Percentiles rank a stretch among this genome's conserved stretches.
Evolutionary conservation across 2,888 invertebrate genomes (phyloP).

Genomic region (Leptinotarsa tumamoca): DNA sequence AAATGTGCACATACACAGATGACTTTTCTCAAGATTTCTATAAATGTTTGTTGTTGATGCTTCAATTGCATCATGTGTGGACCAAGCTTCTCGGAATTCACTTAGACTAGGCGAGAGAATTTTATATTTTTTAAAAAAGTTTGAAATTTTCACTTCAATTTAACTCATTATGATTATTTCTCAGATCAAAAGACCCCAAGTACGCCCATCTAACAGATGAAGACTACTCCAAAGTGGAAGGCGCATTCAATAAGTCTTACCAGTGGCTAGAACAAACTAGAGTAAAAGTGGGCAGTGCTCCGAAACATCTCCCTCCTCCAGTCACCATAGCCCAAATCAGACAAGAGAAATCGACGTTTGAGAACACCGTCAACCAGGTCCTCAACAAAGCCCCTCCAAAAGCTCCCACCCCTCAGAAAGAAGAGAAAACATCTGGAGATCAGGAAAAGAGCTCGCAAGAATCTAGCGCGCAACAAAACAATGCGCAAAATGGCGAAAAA

Average conservation of each 20-base stretch:
- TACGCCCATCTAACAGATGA: conserved; percentile 85
- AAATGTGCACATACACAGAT: no score
- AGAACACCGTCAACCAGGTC: conserved; percentile 76
- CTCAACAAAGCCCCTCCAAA: conserved; percentile 94
- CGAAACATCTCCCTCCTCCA: conserved; percentile 80
- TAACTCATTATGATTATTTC: conserved; percentile 30
- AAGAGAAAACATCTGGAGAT: conserved; percentile 57
- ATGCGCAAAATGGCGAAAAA: conserved; percentile 38
- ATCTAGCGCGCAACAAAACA: conserved; percentile 30
- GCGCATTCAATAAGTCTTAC: conserved; percentile 77
- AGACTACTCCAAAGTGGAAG: conserved; percentile 82
- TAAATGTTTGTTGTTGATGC: no score
- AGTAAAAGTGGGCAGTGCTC: conserved; percentile 73
- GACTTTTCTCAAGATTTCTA: no score
- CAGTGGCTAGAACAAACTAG: conserved; percentile 87
- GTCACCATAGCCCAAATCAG: conserved; percentile 84
- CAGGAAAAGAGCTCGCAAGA: conserved; percentile 35
- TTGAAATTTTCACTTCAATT: no score
- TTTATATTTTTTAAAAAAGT: background rate
- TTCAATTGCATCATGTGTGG: no score
- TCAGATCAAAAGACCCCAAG: conserved; percentile 76
- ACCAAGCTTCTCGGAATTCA: no score
- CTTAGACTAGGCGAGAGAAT: no score
- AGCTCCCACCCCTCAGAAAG: conserved; percentile 72
- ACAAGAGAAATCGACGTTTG: conserved; percentile 80